These are phyloP conservation scores for Aspiorhynchus laticeps DNA, from an alignment of 2,113 vertebrate species.

Conservation along the genomic window DNA sequence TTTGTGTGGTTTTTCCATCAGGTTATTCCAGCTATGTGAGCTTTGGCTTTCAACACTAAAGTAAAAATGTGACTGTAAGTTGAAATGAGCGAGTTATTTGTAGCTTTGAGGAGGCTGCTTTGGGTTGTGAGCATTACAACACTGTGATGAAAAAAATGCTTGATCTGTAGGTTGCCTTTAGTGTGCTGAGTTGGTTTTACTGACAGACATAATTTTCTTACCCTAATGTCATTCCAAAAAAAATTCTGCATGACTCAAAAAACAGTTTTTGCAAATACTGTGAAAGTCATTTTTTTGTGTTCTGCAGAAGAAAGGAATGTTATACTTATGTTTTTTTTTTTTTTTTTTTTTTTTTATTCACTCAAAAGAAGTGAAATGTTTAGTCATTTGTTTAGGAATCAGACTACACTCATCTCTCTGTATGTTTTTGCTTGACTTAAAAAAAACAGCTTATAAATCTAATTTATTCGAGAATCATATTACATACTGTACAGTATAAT, in stretches of 20 bases:
- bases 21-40: slow-evolving; percentile 44
- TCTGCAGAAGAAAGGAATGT: not conserved
- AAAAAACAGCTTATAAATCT: no score
- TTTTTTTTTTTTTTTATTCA: not conserved
- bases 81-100: slow-evolving; percentile 11
- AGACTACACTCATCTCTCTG: not conserved
- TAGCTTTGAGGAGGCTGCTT: not conserved
- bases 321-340: not conserved
- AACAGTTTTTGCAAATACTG: not conserved
- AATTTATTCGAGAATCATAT: no score
- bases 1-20: slow-evolving; percentile 43
- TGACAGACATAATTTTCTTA: not conserved
- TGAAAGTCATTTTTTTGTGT: not conserved
- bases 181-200: not conserved
- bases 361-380: not conserved
- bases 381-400: not conserved
- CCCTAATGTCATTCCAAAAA: not conserved
- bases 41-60: slow-evolving; percentile 5
- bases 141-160: not conserved
- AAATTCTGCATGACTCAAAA: not conserved
- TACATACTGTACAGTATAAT: no score
- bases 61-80: slow-evolving; percentile 34
- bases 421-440: slow-evolving; percentile 9
- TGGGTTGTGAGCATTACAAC: not conserved
- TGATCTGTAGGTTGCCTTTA: not conserved